A percentile compares a stretch with the other conserved stretches of the same genome.
Evolutionary conservation across 2,113 vertebrate genomes (phyloP).

Genomic region (Noctilio leporinus): DNA sequence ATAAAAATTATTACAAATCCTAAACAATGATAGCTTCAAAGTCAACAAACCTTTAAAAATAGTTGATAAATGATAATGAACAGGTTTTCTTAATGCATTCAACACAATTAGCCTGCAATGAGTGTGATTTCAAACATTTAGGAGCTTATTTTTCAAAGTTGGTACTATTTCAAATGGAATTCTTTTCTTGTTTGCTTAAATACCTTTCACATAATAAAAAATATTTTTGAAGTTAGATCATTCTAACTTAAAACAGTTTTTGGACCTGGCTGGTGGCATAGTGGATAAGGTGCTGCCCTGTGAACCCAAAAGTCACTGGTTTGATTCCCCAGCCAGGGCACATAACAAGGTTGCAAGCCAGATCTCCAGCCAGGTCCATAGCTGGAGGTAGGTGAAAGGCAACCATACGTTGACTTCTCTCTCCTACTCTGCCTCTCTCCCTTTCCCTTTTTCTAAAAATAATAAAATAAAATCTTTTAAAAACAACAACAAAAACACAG

Average conservation of each 20-base stretch:
- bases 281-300: too few species aligned
- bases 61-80: background rate
- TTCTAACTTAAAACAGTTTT: slow-evolving; percentile 1
- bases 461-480: too few species aligned
- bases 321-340: too few species aligned
- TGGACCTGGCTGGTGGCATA: too few species aligned
- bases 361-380: too few species aligned
- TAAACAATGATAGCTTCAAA: slow-evolving; percentile 16
- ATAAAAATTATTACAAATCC: background rate
- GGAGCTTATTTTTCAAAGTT: slow-evolving; percentile 21
- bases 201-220: slow-evolving; percentile 3
- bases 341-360: too few species aligned
- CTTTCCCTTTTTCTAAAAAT: too few species aligned
- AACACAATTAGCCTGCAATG: background rate
- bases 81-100: background rate
- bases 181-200: slow-evolving; percentile 31
- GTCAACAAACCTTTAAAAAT: background rate
- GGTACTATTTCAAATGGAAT: slow-evolving; percentile 14
- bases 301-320: too few species aligned
- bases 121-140: background rate
- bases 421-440: too few species aligned
- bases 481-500: too few species aligned
- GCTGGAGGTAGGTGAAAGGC: too few species aligned
- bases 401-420: too few species aligned
- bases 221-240: slow-evolving; percentile 29